Conservation (phyloP, 2,113 vertebrate species). For the Microtus montanus region DNA sequence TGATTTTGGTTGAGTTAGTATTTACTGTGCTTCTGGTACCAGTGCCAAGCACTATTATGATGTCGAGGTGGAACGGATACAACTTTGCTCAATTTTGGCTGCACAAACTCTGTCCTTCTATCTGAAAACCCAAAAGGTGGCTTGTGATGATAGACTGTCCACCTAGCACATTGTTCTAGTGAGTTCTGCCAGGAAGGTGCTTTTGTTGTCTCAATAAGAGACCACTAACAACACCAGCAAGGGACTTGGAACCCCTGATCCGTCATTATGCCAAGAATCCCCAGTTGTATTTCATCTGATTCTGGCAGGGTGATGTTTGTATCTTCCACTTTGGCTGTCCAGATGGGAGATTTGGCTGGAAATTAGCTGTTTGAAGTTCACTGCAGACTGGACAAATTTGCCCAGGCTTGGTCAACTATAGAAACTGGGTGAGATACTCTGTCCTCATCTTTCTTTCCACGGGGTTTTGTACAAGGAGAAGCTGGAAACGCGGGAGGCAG, state of each 20-base stretch:
- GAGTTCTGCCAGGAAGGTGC: slow-evolving; percentile 34
- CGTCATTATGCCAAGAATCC: slow-evolving; percentile 50
- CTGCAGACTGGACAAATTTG: slow-evolving; percentile 55
- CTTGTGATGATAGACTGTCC: slow-evolving; percentile 17
- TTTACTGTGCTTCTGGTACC: not conserved
- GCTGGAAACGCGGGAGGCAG: not conserved
- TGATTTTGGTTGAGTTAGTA: slow-evolving; percentile 38
- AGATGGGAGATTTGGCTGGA: slow-evolving; percentile 60
- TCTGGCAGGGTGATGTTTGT: slow-evolving; percentile 55
- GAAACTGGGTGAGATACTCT: slow-evolving; percentile 16
- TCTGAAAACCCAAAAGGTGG: slow-evolving; percentile 63
- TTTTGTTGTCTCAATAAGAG: slow-evolving; percentile 51
- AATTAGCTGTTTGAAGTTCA: slow-evolving; percentile 62
- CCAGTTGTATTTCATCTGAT: slow-evolving; percentile 59
- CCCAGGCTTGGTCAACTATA: slow-evolving; percentile 42
- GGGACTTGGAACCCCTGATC: slow-evolving; percentile 37
- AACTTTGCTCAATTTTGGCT: slow-evolving; percentile 55
- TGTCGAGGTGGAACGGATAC: not conserved
- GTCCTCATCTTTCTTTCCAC: not conserved
- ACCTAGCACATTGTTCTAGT: not conserved
- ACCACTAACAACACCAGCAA: slow-evolving; percentile 64
- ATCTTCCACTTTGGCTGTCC: slow-evolving; percentile 52
- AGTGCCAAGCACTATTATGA: slow-evolving; percentile 35
- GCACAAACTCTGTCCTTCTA: slow-evolving; percentile 29
- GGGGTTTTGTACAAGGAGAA: slow-evolving; percentile 32